Percentiles rank a stretch among this genome's conserved stretches.
These are phyloP conservation scores for Eidolon dupreanum DNA, from an alignment of 2,797 vertebrate species.

Conservation along the genomic window DNA sequence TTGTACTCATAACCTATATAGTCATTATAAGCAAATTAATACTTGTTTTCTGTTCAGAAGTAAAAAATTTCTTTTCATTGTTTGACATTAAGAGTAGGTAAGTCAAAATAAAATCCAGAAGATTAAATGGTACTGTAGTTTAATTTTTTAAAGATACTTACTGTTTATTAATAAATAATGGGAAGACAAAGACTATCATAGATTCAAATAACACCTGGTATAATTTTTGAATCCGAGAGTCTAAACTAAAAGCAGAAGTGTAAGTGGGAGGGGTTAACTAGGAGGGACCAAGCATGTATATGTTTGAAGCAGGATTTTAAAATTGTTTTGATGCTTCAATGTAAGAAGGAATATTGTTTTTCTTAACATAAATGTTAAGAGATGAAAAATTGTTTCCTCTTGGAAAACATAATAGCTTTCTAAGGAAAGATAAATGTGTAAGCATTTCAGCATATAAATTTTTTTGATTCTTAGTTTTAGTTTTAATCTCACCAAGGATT, in stretches of 20 bases:
- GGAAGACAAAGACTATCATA: neutral
- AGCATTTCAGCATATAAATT: conserved; percentile 41
- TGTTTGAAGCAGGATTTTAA: conserved; percentile 14
- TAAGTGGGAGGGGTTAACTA: neutral
- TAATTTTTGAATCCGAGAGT: neutral
- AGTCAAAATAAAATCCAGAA: neutral
- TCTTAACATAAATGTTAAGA: neutral
- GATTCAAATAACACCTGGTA: neutral
- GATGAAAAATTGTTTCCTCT: neutral
- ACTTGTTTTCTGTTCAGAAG: neutral
- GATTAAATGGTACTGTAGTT: neutral
- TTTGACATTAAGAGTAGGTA: neutral
- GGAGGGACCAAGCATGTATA: neutral
- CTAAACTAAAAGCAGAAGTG: conserved; percentile 14
- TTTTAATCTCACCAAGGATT: conserved; percentile 40
- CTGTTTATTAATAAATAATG: conserved; percentile 7
- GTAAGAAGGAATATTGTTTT: fast-evolving
- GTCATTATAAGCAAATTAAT: neutral
- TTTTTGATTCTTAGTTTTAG: neutral
- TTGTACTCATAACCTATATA: neutral
- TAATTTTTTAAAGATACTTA: neutral
- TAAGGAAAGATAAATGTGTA: conserved; percentile 9
- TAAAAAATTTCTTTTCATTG: neutral
- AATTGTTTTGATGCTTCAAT: neutral
- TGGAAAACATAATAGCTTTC: conserved; percentile 38